phyloP scores from a whole-genome alignment of 2,888 invertebrate species.

The Patella depressa region DNA sequence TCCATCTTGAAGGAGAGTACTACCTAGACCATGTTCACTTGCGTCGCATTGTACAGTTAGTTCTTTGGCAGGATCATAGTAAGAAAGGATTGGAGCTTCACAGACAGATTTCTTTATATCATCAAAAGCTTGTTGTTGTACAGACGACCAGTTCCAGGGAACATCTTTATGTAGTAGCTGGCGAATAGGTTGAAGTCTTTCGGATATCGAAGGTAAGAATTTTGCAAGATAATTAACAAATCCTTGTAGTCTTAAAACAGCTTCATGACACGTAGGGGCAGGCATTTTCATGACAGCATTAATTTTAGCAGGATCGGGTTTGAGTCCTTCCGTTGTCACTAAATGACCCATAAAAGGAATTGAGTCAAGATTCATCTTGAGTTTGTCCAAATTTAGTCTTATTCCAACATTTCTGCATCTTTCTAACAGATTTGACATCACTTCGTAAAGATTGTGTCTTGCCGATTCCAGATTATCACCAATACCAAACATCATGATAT shows the following conservation, averaged over 20 bases:
- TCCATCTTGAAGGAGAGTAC: constrained; percentile 38
- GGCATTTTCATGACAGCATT: too few relatives aligned
- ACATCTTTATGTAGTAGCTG: background rate
- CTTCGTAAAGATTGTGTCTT: too few relatives aligned
- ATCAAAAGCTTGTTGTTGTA: constrained; percentile 32
- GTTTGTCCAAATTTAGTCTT: too few relatives aligned
- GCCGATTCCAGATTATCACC: too few relatives aligned
- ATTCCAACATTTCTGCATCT: too few relatives aligned
- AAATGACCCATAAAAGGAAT: too few relatives aligned
- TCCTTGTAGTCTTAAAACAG: constrained; percentile 27
- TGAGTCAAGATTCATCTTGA: too few relatives aligned
- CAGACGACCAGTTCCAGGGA: constrained; percentile 23
- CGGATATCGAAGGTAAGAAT: constrained; percentile 32
- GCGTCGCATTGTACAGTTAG: constrained; percentile 32
- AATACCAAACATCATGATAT: too few relatives aligned
- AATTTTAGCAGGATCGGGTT: too few relatives aligned
- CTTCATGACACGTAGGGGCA: constrained; percentile 18
- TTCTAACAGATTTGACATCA: too few relatives aligned
- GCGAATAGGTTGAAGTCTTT: constrained; percentile 23
- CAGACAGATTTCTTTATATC: constrained; percentile 28
- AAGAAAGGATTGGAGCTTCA: constrained; percentile 27
- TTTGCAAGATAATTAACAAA: constrained; percentile 39
- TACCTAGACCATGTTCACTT: constrained; percentile 39
- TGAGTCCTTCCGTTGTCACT: too few relatives aligned
- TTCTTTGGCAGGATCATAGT: constrained; percentile 25